Conservation (phyloP, 37 sponge, comb jelly and placozoan species). For the Spongilla lacustris region DNA sequence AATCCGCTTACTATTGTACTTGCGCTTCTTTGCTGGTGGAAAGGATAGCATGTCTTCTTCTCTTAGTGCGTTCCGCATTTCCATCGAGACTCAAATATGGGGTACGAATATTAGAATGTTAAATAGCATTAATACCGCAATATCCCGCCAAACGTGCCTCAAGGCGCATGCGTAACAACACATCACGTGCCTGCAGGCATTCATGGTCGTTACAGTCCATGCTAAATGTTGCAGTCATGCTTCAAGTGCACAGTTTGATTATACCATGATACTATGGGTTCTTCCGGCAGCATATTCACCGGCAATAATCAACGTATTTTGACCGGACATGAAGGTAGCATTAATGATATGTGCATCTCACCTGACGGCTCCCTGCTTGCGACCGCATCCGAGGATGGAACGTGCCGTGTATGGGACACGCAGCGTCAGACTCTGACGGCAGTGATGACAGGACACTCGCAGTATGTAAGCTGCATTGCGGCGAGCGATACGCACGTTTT, state of each 20-base stretch:
- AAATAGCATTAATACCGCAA: neutral
- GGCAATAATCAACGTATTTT: neutral
- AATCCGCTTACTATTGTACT: neutral
- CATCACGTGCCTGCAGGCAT: neutral
- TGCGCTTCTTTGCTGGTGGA: neutral
- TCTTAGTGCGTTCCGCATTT: neutral
- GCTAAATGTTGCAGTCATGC: neutral
- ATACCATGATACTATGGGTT: neutral
- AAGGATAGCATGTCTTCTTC: neutral
- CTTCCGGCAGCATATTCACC: neutral
- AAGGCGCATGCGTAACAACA: neutral
- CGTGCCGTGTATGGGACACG: constrained; percentile 65
- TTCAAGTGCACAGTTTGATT: neutral
- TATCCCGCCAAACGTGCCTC: neutral
- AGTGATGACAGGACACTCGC: constrained; percentile 59
- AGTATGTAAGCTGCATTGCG: constrained; percentile 63
- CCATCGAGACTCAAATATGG: neutral
- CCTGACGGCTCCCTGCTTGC: constrained; percentile 31
- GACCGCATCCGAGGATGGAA: constrained; percentile 59
- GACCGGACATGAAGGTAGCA: constrained; percentile 59
- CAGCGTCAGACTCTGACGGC: constrained; percentile 11
- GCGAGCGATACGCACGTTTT: constrained; percentile 41
- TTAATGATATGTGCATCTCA: constrained; percentile 50
- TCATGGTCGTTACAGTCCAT: neutral
- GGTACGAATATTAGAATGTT: neutral